phyloP scores from a whole-genome alignment of 2,797 vertebrate species.

The Otolemur crassicaudatus region DNA sequence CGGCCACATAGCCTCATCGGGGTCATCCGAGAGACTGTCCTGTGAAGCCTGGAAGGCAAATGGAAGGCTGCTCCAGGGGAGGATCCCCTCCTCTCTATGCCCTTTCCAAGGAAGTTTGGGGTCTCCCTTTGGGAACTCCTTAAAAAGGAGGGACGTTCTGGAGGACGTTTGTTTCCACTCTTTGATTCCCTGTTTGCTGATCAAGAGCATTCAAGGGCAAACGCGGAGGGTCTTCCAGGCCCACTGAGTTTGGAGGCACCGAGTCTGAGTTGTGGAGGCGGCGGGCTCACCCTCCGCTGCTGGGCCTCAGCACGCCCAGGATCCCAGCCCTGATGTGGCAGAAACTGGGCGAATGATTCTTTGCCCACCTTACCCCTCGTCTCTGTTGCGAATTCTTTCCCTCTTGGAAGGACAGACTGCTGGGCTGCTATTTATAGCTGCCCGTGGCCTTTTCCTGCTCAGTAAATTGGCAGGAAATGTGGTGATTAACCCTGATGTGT shows the following conservation, averaged over 20 bases:
- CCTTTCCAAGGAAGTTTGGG: not conserved
- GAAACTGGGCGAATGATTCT: not conserved
- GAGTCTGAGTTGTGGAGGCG: not conserved
- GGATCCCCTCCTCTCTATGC: not conserved
- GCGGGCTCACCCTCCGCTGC: not conserved
- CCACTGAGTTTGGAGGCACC: not conserved
- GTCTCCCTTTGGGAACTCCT: not conserved
- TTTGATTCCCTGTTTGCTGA: not conserved
- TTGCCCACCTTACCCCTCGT: not conserved
- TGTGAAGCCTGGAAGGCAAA: slow-evolving; percentile 82
- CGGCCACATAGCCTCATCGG: slow-evolving; percentile 90
- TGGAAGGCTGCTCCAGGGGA: not conserved
- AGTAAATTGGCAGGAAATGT: not conserved
- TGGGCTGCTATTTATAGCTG: not conserved
- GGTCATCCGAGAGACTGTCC: slow-evolving; percentile 90
- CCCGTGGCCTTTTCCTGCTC: not conserved
- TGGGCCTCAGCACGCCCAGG: not conserved
- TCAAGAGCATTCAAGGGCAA: not conserved
- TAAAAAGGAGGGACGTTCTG: not conserved
- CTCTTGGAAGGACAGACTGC: slow-evolving; percentile 45
- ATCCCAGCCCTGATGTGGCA: not conserved
- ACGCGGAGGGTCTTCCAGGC: not conserved
- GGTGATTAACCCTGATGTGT: not conserved
- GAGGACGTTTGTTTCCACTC: not conserved
- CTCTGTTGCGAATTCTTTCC: not conserved